Conservation (phyloP, 2,888 invertebrate genomes). For the Pherbina coryleti region DNA sequence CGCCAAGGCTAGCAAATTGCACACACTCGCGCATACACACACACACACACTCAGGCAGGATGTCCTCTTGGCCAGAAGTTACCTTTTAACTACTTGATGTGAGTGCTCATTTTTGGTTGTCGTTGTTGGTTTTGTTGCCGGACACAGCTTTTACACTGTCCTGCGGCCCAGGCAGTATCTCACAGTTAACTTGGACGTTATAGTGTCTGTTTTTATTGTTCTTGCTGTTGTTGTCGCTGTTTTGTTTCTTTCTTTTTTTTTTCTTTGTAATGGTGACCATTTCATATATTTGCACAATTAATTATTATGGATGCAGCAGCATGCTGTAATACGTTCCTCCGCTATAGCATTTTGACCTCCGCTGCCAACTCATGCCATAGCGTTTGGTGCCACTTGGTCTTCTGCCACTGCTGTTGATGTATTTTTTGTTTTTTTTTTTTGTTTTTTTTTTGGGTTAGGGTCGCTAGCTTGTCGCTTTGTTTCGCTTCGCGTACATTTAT, state of each 20-base stretch:
- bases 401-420: slow-evolving; percentile 43
- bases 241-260: background rate
- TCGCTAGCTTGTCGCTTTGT: slow-evolving; percentile 19
- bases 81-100: slow-evolving; percentile 32
- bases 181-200: slow-evolving; percentile 32
- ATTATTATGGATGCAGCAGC: slow-evolving; percentile 67
- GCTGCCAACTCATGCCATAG: background rate
- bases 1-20: background rate
- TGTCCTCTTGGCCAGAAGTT: slow-evolving; percentile 39
- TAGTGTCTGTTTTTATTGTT: background rate
- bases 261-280: slow-evolving; percentile 51
- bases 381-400: background rate
- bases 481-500: slow-evolving; percentile 47
- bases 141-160: background rate
- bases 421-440: slow-evolving; percentile 51
- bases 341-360: background rate
- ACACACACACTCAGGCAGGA: slow-evolving; percentile 4
- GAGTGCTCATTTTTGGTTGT: slow-evolving; percentile 6
- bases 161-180: slow-evolving; percentile 17
- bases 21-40: background rate
- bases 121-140: background rate
- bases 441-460: background rate
- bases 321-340: slow-evolving; percentile 1
- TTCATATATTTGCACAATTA: slow-evolving; percentile 66
- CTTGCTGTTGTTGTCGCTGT: slow-evolving; percentile 38